Evolutionary conservation across 53 echinoderm and acorn worm species (phyloP), one percentile per base, ranked within the genome.

Genomic region (Holothuria scabra): DNA sequence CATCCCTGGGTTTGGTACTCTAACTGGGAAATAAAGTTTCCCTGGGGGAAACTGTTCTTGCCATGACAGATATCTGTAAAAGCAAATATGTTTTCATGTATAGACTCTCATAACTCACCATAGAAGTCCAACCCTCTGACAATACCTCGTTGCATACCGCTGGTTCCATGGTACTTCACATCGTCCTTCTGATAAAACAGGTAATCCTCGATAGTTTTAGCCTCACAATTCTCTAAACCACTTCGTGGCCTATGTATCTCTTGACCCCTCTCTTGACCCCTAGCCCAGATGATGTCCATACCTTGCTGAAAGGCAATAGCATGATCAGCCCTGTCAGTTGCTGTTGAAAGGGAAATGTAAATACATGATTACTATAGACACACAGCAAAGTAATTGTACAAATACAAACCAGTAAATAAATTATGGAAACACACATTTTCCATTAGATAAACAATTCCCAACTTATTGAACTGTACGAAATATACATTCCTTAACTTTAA

Each of bases 131-230:
- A 30, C 49, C 60, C 79, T 14, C 76, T 85, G 12, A 93, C 79
- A 29, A 80, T 55, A 21, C 95, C 91, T 2, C 95, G 86, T 84
- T 95, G 95, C 44, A 67, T 69, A 20, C 14, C 37, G 57, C 55
- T 21, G 1, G 94, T 94, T 28, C 97, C 97, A 64, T 97, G 97
- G 66, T 97, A 97, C 68, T 94, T 97, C 5, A 97, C 84, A 75
- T 97, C 97, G 70, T 90, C 92, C 30, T 83, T 83, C 22, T 84
- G 86, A 61, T 97, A 97, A 65, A 90, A 93, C 56, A 83, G 80
- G 46, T 70, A 61, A 34, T 92, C 89, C 22, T 52, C 48, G 7
- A 18, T 8, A 33, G 81, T 81, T 8, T 64, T 80, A 11, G 93
- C 91, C 20, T 85, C 86, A 44, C 93, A 91, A 3, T 56, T 32